Base-by-base conservation (phyloP, 2,888 invertebrate genomes). In the Altica lythri region DNA sequence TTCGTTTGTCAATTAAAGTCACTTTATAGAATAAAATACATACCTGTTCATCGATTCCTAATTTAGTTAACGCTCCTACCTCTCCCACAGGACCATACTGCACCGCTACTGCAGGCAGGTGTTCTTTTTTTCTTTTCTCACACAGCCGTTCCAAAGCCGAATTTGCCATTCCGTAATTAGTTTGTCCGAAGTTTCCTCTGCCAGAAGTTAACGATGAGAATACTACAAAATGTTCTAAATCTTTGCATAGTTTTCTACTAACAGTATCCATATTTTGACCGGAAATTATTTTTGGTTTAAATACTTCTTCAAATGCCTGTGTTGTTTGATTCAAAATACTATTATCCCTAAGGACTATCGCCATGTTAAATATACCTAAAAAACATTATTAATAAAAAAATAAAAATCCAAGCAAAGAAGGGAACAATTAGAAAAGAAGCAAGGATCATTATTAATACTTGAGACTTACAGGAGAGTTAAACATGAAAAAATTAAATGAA, bases 271-370 rank as follows among this genome's bases (percentile, higher is more conserved):
- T 66, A 61, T 81, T 74, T 37, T 77, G 69, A 0, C 84, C 83
- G 12, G 81, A 81, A 58, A 74, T 68, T 2, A 82, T 82, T 72
- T 88, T 88, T 0, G 83, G 78, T 14, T 71, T 72, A 51, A 79
- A 77, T 0, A 80, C 81, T 10, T 77, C 78, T 55, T 78, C 73
- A 61, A 82, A 85, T n/a, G 67, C 70, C 35, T 78, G 77, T 1
- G 64, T 62, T 0, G 78, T 76, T 68, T 83, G 83, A 61, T 82
- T 82, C 52, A 80, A 79, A 60, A 80, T 73, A 1, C 81, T 60
- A 0, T 75, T 76, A 65, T 85, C 84, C 52, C 74, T 75, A 16
- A 84, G 68, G 2, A 81, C 80, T 73, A 83, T 82, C 2, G 61
- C 61, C 27, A 55, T 45, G 34, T 61, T 61, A 38, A 65, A 65